Evolutionary conservation across 2,113 vertebrate genomes (phyloP).

Genomic region (Reinhardtius hippoglossoides): DNA sequence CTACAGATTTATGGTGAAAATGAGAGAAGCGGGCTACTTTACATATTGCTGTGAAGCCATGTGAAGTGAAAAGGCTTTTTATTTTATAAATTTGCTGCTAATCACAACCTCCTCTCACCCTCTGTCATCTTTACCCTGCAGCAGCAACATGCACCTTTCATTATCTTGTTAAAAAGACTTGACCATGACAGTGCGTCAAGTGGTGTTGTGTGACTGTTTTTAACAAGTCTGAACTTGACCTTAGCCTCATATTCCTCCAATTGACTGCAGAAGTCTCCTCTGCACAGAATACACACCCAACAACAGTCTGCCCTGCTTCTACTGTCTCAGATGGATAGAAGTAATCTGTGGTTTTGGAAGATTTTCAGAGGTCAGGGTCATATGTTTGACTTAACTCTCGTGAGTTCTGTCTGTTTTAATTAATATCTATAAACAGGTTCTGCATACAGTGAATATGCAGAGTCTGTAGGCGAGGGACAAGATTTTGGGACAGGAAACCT

Average conservation of each 20-base stretch:
- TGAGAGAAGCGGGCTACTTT: conserved; percentile 25
- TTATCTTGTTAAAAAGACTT: conserved; percentile 5
- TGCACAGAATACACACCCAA: not conserved
- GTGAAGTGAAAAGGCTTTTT: not conserved
- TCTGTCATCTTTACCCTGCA: not conserved
- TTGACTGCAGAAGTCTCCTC: not conserved
- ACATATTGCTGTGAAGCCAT: conserved; percentile 10
- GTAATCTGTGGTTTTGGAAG: not conserved
- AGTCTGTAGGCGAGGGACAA: too few relatives aligned
- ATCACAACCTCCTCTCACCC: not conserved
- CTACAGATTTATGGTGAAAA: conserved; percentile 50
- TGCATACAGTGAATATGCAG: too few relatives aligned
- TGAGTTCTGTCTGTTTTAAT: not conserved
- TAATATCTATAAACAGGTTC: not conserved
- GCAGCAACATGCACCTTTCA: conserved; percentile 8
- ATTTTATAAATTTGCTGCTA: conserved; percentile 6
- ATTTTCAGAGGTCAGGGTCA: not conserved
- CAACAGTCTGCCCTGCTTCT: not conserved
- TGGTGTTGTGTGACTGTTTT: not conserved
- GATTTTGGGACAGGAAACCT: too few relatives aligned
- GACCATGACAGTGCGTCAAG: not conserved
- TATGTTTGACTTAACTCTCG: not conserved
- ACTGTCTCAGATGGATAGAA: conserved; percentile 16
- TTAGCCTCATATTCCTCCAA: not conserved
- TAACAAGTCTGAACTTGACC: not conserved